Base-by-base conservation (phyloP, 2,888 invertebrate species). In the Apamea anceps region DNA sequence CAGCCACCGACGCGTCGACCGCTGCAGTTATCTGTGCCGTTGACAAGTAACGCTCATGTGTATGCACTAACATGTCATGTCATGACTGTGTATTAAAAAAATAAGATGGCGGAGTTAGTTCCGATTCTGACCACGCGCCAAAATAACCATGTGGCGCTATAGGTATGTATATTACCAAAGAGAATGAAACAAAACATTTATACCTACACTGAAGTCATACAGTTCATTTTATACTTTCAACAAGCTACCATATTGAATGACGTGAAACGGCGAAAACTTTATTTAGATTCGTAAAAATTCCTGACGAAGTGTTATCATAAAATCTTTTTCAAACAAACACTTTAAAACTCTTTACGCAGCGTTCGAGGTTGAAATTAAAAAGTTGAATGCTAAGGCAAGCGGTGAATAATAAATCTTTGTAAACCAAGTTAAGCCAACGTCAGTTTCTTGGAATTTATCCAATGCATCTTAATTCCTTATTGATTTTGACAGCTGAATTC, bases 381-480 rank as follows among this genome's bases (percentile, higher is more conserved):
- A 71, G 51, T 75, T 65, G 1, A 83, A 75, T 80, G 63, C 54
- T 73, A 75, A 84, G 8, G 54, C 12, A 72, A 80, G 75, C 72
- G 60, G 45, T 80, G 65, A 80, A 80, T 70, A 80, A 84, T 75
- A 84, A 84, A 62, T 80, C 57, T 37, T 68, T 57, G 54, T 62
- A 81, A 73, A 70, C 45, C 15, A 48, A 66, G 66, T 62, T 73
- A 62, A 70, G 54, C 60, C n/a, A n/a, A 28, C 25, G 76, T 65
- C 60, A 72, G 68, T 45, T 15, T 70, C 76, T 84, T 84, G 84
- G 73, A 84, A 21, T 66, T 32, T 32, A 54, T 84, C 84, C 84
- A 84, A 84, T 84, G 85, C 76, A 80, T 81, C 81, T 76, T 76
- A 84, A 84, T 84, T 63, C 57, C 42, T 48, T 74, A 84, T 84